phyloP scores from a whole-genome alignment of 2,113 vertebrate genomes.

The Ellobius talpinus region DNA sequence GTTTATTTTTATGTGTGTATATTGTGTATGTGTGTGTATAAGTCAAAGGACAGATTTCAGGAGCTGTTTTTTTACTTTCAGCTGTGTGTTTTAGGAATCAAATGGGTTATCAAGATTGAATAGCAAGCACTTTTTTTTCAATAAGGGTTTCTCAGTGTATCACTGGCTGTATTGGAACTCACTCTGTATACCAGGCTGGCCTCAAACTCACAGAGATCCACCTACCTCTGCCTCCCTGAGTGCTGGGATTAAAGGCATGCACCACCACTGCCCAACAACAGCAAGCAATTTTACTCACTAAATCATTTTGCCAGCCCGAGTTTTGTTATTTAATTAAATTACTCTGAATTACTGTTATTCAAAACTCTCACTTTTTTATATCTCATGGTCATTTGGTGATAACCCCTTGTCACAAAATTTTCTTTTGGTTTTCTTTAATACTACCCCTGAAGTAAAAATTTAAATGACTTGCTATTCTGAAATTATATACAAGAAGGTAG shows the following conservation, averaged over 20 bases:
- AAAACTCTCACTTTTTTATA: neutral
- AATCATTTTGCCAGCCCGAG: neutral
- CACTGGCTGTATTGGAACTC: too few species aligned
- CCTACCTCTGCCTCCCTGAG: too few species aligned
- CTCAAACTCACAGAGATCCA: too few species aligned
- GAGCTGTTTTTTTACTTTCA: neutral
- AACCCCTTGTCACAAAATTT: neutral
- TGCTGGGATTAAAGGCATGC: too few species aligned
- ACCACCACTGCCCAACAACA: too few species aligned
- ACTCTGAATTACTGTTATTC: neutral
- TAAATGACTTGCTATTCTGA: neutral
- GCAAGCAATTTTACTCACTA: neutral
- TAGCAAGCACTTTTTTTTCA: neutral
- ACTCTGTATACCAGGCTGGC: too few species aligned
- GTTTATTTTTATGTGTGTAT: neutral
- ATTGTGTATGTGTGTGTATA: neutral
- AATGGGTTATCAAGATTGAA: neutral
- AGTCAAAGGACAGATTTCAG: neutral
- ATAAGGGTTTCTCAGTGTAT: too few species aligned
- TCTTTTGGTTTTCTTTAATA: slow-evolving; percentile 11
- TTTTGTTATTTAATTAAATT: slow-evolving; percentile 33
- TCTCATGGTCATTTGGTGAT: neutral
- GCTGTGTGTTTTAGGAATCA: neutral
- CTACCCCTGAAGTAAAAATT: neutral
- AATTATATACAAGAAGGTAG: neutral